phyloP scores from a whole-genome alignment of 2,113 vertebrate species.

The Eretmochelys imbricata region DNA sequence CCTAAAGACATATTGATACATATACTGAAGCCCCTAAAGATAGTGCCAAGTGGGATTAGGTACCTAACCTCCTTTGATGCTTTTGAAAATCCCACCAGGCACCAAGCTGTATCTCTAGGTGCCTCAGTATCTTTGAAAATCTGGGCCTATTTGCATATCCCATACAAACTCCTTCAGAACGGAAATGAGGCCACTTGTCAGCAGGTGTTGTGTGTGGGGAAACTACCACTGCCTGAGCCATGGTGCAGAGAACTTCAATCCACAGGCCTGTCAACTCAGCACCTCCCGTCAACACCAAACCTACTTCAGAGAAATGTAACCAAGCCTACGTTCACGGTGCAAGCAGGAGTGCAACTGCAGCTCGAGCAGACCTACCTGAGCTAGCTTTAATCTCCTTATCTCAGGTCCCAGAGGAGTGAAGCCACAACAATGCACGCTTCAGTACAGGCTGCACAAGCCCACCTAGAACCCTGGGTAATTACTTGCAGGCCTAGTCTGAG shows the following conservation, averaged over 20 bases:
- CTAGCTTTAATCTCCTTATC: background rate
- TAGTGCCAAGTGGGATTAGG: background rate
- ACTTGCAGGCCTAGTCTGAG: background rate
- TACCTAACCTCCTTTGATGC: background rate
- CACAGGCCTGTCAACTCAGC: background rate
- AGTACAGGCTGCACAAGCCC: background rate
- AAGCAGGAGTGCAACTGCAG: background rate
- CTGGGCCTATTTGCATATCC: background rate
- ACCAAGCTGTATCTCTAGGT: background rate
- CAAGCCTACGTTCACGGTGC: too few relatives aligned
- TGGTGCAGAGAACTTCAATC: background rate
- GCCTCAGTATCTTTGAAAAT: background rate
- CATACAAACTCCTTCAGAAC: background rate
- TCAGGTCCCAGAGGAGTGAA: background rate
- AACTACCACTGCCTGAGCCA: background rate
- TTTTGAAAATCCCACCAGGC: background rate
- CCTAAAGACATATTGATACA: background rate
- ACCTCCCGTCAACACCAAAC: background rate
- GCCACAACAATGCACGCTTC: background rate
- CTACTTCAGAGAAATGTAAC: background rate
- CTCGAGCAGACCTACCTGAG: background rate
- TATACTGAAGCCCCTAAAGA: background rate
- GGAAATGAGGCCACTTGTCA: background rate
- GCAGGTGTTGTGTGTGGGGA: background rate
- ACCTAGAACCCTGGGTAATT: background rate